Evolutionary conservation across 2,113 vertebrate species (phyloP), one percentile per base, ranked within the genome.

Genomic region (Crocuta crocuta): DNA sequence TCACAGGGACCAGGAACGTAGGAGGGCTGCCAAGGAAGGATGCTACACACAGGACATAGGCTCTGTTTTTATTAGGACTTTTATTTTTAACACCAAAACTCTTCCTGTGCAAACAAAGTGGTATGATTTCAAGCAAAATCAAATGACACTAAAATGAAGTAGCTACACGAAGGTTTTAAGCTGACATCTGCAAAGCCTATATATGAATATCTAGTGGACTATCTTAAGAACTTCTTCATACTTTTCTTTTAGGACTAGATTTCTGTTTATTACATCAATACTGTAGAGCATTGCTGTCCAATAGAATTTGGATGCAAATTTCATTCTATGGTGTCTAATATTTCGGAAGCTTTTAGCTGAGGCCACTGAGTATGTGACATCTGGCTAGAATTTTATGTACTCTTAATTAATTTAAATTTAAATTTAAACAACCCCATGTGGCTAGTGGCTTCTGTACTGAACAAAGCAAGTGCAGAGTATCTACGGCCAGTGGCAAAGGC

Each of bases 111-210:
- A 89, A 92, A 92, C 86, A 78, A 95, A 97, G 98, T 76, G 71
- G 33, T 93, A 74, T 89, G 50, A 95, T 96, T 97, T 97, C 96
- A 98, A 96, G 92, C 91, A 98, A 98, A 98, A 98, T 71, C 80
- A 96, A 98, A 97, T 95, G 61, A 98, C 96, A 74, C 91, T 97
- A 90, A 98, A 97, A 98, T 98, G 87, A 98, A 95, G 92, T 70
- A 78, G 61, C 94, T 95, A 94, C 55, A 53, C 94, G 90, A 93
- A 97, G 95, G 94, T 97, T 98, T 97, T 96, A 96, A 92, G 97
- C 79, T 89, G 97, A 98, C 48, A 95, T 95, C 97, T 97, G 96
- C 94, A 98, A 97, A 92, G 93, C 85, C 96, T 95, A 98, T 96
- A 74, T 94, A 97, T 92, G 95, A 95, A 98, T 81, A 65, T 86